Percentiles rank a stretch among this genome's conserved stretches.
phyloP scores from a whole-genome alignment of 2,797 vertebrate genomes.

The Catostomus latipinnis region DNA sequence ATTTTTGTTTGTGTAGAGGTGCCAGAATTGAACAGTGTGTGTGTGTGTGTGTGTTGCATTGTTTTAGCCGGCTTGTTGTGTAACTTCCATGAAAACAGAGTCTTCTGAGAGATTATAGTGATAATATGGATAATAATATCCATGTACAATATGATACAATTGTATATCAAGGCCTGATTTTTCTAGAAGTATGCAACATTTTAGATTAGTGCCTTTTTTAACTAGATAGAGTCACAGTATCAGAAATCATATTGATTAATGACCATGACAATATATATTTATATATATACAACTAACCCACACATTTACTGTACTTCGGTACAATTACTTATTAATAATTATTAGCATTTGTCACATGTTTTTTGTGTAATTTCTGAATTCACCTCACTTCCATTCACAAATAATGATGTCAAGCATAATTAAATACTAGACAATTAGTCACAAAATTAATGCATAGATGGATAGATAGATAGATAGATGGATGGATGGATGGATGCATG shows the following conservation, averaged over 20 bases:
- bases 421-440: not conserved
- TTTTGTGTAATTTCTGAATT: constrained; percentile 2
- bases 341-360: not conserved
- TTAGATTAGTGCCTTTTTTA: too few species aligned
- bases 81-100: not conserved
- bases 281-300: not conserved
- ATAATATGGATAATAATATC: not conserved
- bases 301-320: not conserved
- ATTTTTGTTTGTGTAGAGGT: too few species aligned
- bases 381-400: not conserved
- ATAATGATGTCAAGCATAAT: not conserved
- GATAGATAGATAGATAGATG: too few species aligned
- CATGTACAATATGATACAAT: too few species aligned
- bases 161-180: too few species aligned
- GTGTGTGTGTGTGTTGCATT: constrained; percentile 31
- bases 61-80: not conserved
- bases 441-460: not conserved
- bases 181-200: too few species aligned
- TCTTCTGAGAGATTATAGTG: not conserved
- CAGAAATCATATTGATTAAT: too few species aligned
- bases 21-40: not conserved
- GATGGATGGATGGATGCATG: too few species aligned
- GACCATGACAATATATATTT: not conserved
- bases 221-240: too few species aligned
- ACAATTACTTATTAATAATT: not conserved